Evolutionary conservation across 2,888 invertebrate genomes (phyloP).

Genomic region (Schizotus pectinicornis): DNA sequence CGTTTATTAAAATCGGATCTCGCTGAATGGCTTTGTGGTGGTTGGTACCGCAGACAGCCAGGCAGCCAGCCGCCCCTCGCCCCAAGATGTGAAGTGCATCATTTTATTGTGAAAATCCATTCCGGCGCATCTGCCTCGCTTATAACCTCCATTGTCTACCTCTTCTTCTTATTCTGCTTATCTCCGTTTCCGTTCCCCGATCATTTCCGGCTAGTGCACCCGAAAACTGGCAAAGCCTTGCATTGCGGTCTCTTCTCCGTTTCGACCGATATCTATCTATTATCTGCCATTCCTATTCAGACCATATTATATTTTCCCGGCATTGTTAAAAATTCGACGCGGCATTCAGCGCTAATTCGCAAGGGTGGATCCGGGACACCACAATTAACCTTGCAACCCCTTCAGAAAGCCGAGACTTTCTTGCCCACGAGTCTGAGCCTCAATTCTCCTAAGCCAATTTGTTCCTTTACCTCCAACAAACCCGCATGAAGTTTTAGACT

Average conservation of each 20-base stretch:
- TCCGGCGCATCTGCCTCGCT: conserved; percentile 55
- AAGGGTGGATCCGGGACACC: neutral
- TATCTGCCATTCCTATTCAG: conserved; percentile 40
- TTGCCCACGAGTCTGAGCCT: too few relatives aligned
- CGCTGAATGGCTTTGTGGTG: conserved; percentile 22
- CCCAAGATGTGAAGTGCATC: conserved; percentile 51
- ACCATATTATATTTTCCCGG: conserved; percentile 37
- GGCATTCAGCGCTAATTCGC: conserved; percentile 12
- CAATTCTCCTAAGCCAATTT: too few relatives aligned
- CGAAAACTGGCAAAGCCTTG: conserved; percentile 54
- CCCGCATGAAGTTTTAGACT: too few relatives aligned
- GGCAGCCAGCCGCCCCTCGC: conserved; percentile 2
- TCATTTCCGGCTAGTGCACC: conserved; percentile 59
- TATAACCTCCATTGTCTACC: conserved; percentile 57
- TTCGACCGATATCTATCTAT: conserved; percentile 44
- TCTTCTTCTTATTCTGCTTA: conserved; percentile 59
- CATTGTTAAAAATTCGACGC: conserved; percentile 37
- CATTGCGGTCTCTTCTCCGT: conserved; percentile 42
- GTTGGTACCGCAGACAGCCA: neutral
- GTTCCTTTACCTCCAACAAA: too few relatives aligned
- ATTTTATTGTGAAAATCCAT: conserved; percentile 54
- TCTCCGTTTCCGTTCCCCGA: conserved; percentile 58
- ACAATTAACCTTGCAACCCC: neutral
- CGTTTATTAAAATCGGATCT: conserved; percentile 29
- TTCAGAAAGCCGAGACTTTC: neutral